Conservation (phyloP, 2,113 vertebrate genomes). For the Caloenas nicobarica region DNA sequence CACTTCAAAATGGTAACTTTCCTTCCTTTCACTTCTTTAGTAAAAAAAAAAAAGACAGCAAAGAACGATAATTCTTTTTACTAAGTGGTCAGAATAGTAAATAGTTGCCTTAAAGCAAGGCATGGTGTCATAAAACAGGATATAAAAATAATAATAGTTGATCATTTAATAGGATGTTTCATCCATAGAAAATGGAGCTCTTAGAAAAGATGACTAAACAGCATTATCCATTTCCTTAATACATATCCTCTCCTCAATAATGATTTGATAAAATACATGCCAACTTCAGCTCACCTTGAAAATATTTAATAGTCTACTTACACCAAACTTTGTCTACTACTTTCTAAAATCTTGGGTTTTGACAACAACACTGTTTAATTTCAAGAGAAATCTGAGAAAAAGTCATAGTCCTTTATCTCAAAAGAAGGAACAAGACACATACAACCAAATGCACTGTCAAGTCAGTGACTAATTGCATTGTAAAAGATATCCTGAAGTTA, state of each 20-base stretch:
- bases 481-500: neutral
- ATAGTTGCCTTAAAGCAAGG: conserved; percentile 31
- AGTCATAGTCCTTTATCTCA: neutral
- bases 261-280: neutral
- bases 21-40: neutral
- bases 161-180: conserved; percentile 23
- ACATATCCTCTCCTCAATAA: neutral
- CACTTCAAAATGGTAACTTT: neutral
- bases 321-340: neutral
- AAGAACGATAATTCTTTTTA: neutral
- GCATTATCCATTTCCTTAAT: conserved; percentile 6
- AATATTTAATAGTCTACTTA: neutral
- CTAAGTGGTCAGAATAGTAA: conserved; percentile 21
- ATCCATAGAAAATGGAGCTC: conserved; percentile 24
- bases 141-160: conserved; percentile 41
- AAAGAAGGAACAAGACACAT: neutral
- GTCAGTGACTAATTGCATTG: neutral
- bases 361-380: neutral
- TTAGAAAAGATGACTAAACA: conserved; percentile 30
- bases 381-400: neutral
- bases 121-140: conserved; percentile 10
- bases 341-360: neutral
- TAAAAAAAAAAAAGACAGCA: neutral
- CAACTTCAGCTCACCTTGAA: neutral
- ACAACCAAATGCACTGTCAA: neutral